Evolutionary conservation across 2,113 vertebrate genomes (phyloP).

Genomic region (Platanista minor): DNA sequence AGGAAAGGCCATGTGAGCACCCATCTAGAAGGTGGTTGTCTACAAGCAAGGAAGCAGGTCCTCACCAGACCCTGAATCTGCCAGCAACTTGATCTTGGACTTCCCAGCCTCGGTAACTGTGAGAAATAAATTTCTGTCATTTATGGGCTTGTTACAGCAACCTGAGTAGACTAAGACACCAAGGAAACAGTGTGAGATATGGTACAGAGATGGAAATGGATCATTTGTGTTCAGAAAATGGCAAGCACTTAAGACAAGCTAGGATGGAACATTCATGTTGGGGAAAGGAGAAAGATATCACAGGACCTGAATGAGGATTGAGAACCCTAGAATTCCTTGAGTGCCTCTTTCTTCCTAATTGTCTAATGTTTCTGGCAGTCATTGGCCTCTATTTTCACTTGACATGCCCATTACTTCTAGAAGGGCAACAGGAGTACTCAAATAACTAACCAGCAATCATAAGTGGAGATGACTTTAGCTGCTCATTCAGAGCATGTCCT

Average conservation of each 20-base stretch:
- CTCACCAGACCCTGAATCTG: background rate
- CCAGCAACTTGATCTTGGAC: background rate
- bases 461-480: slow-evolving; percentile 18
- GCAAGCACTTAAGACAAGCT: background rate
- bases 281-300: background rate
- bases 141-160: background rate
- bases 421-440: background rate
- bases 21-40: background rate
- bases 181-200: background rate
- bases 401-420: background rate
- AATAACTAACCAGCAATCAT: slow-evolving; percentile 34
- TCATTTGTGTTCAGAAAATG: background rate
- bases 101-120: background rate
- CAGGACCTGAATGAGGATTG: background rate
- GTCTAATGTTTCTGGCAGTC: background rate
- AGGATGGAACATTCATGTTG: background rate
- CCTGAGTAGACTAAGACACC: background rate
- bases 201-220: background rate
- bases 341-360: background rate
- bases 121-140: background rate
- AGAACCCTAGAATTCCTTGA: background rate
- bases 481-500: slow-evolving; percentile 24
- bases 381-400: background rate
- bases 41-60: background rate
- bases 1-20: background rate